Conservation (phyloP, 1,140 invertebrate species). For the Oreohelix idahoensis region DNA sequence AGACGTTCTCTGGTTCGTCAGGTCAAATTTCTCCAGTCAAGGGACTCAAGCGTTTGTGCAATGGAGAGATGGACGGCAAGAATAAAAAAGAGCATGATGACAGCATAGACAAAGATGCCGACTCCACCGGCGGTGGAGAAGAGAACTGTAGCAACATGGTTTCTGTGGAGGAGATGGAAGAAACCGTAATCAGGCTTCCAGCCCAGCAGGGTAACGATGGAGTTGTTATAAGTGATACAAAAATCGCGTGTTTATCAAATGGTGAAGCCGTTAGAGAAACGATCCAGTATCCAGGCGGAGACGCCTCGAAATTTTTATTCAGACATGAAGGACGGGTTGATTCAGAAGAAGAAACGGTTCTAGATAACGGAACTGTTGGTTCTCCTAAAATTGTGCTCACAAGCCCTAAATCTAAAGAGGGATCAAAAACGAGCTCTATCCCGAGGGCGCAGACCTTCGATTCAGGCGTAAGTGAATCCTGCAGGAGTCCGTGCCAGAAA, state of each 20-base stretch:
- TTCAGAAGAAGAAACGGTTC: conserved; percentile 43
- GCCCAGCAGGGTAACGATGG: not conserved
- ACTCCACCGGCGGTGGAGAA: not conserved
- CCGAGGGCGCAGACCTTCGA: conserved; percentile 19
- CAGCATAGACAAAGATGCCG: not conserved
- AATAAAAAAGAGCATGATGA: not conserved
- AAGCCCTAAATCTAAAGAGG: conserved; percentile 35
- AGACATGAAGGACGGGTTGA: conserved; percentile 24
- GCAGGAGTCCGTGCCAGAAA: not conserved
- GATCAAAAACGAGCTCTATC: not conserved
- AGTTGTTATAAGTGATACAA: not conserved
- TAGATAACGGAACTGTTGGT: conserved; percentile 44
- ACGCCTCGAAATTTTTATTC: conserved; percentile 10
- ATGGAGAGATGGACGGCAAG: conserved; percentile 29
- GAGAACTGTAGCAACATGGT: not conserved
- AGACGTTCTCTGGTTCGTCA: conserved; percentile 49
- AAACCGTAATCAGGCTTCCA: not conserved
- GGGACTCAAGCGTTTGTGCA: conserved; percentile 44
- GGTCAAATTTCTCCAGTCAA: conserved; percentile 43
- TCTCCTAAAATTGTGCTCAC: conserved; percentile 52
- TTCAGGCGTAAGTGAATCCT: not conserved
- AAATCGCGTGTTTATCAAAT: not conserved
- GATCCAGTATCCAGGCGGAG: not conserved
- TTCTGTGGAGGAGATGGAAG: conserved; percentile 24
- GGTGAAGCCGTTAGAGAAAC: not conserved